Evolutionary conservation across 2,113 vertebrate genomes (phyloP).

Genomic region (Prionailurus viverrinus): DNA sequence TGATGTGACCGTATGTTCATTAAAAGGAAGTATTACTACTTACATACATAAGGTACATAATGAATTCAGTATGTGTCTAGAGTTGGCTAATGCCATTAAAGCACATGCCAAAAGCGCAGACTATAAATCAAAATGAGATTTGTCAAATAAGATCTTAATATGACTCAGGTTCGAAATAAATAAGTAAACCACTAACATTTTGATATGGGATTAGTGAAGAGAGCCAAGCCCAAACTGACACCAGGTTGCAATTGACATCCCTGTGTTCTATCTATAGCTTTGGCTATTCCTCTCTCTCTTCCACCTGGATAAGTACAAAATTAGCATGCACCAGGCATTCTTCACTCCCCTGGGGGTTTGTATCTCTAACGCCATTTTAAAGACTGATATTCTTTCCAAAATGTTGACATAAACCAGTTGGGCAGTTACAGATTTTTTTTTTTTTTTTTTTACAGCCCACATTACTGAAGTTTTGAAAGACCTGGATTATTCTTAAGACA

Average conservation of each 20-base stretch:
- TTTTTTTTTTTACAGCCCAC: constrained; percentile 52
- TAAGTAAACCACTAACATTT: constrained; percentile 57
- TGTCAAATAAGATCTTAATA: constrained; percentile 79
- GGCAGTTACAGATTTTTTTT: constrained; percentile 67
- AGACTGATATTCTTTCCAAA: constrained; percentile 78
- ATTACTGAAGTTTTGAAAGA: constrained; percentile 66
- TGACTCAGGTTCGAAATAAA: constrained; percentile 77
- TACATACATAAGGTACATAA: constrained; percentile 83
- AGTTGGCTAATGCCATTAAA: constrained; percentile 80
- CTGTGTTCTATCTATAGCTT: constrained; percentile 77
- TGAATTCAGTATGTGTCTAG: constrained; percentile 81
- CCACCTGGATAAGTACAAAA: constrained; percentile 80
- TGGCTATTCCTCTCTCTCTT: constrained; percentile 68
- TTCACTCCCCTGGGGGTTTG: constrained; percentile 68
- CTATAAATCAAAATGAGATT: constrained; percentile 79
- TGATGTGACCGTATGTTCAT: constrained; percentile 83
- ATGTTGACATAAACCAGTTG: constrained; percentile 80
- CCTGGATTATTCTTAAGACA: constrained; percentile 65
- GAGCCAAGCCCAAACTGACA: constrained; percentile 57
- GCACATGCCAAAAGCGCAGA: constrained; percentile 81
- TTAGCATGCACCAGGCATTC: constrained; percentile 77
- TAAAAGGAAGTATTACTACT: constrained; percentile 81
- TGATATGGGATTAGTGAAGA: not conserved
- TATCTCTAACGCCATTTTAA: constrained; percentile 72
- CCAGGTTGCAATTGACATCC: constrained; percentile 78